Conservation (phyloP, 2,888 invertebrate genomes). For the Drosophila neotestacea region DNA sequence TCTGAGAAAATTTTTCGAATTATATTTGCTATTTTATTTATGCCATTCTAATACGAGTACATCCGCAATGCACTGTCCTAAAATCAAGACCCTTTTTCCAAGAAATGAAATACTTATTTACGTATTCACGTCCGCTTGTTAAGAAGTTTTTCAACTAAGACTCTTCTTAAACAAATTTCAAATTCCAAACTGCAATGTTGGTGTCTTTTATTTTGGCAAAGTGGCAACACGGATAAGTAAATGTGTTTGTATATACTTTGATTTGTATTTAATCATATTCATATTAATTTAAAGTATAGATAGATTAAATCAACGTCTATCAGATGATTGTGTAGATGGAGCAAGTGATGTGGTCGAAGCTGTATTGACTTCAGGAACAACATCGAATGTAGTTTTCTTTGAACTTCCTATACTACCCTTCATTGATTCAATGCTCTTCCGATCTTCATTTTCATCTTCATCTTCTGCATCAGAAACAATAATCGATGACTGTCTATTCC, state of each 20-base stretch:
- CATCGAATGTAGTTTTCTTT: background rate
- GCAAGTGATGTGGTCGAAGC: background rate
- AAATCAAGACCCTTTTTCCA: constrained; percentile 6
- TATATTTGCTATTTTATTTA: constrained; percentile 6
- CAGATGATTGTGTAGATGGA: background rate
- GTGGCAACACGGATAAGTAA: background rate
- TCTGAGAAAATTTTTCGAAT: background rate
- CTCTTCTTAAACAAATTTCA: background rate
- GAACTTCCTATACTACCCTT: background rate
- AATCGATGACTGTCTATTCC: background rate
- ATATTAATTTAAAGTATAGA: background rate
- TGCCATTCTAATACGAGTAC: background rate
- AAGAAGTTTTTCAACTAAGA: background rate
- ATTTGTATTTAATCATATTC: too few relatives aligned
- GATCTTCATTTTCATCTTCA: background rate
- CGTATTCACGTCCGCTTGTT: background rate
- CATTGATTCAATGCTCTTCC: background rate
- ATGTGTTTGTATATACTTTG: too few relatives aligned
- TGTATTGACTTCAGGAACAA: background rate
- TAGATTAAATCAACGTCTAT: background rate
- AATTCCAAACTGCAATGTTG: background rate
- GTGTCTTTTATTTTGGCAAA: background rate
- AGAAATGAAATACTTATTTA: constrained; percentile 3
- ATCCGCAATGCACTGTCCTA: background rate
- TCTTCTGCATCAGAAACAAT: background rate